Evolutionary conservation across 2,113 vertebrate genomes (phyloP).

Genomic region (Triplophysa dalaica): DNA sequence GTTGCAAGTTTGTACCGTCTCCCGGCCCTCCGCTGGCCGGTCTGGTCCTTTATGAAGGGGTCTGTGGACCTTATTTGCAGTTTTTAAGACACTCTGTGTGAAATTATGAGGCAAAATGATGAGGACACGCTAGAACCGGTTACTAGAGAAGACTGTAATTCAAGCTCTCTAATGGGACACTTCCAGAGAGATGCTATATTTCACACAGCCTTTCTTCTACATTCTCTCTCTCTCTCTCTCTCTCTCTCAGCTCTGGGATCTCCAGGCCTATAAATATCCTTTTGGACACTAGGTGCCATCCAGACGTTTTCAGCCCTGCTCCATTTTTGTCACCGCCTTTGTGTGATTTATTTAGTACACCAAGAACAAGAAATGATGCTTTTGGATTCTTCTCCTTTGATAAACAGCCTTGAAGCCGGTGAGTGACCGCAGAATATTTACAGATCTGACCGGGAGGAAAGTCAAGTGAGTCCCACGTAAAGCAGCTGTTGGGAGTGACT

Average conservation of each 20-base stretch:
- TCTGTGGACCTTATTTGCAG: slow-evolving; percentile 28
- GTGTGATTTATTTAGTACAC: slow-evolving; percentile 25
- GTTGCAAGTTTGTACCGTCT: slow-evolving; percentile 70
- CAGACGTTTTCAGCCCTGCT: slow-evolving; percentile 9
- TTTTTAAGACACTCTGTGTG: slow-evolving; percentile 36
- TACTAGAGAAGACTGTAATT: slow-evolving; percentile 29
- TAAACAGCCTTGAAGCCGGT: neutral
- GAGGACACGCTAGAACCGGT: slow-evolving; percentile 14
- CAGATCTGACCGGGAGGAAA: slow-evolving; percentile 17
- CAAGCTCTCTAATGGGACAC: slow-evolving; percentile 40
- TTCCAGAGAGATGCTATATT: slow-evolving; percentile 27
- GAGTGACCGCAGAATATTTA: neutral
- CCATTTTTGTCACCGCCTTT: neutral
- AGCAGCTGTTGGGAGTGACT: slow-evolving; percentile 29
- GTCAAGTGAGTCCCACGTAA: slow-evolving; percentile 6
- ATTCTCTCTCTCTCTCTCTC: slow-evolving; percentile 7
- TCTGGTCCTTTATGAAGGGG: slow-evolving; percentile 34
- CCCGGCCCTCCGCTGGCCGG: slow-evolving; percentile 65
- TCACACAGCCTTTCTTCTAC: slow-evolving; percentile 17
- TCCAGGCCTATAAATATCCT: slow-evolving; percentile 37
- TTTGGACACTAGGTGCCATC: slow-evolving; percentile 29
- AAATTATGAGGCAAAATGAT: slow-evolving; percentile 35
- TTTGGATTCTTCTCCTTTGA: slow-evolving; percentile 17
- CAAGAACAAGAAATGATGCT: slow-evolving; percentile 5
- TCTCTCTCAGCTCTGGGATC: slow-evolving; percentile 37